Conservation (phyloP, 2,797 vertebrate genomes). For the Petrocephalus schoutedeni region DNA sequence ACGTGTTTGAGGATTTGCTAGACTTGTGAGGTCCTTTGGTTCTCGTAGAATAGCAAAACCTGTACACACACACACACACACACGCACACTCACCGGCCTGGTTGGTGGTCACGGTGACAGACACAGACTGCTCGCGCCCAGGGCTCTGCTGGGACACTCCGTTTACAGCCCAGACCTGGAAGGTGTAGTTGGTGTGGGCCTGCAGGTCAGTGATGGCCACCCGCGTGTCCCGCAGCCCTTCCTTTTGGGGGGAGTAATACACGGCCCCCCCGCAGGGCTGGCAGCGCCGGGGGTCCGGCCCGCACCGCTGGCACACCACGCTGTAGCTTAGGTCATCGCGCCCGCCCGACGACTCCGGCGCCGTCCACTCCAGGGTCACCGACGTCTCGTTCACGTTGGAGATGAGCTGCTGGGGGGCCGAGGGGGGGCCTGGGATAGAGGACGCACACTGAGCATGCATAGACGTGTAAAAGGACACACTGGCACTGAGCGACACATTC, state of each 20-base stretch:
- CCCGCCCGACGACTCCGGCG: constrained; percentile 74
- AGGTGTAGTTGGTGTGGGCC: constrained; percentile 94
- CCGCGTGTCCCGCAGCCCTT: constrained; percentile 68
- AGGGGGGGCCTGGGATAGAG: constrained; percentile 74
- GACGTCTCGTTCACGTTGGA: constrained; percentile 97
- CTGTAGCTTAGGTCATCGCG: constrained; percentile 80
- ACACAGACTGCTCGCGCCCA: constrained; percentile 79
- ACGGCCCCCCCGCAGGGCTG: constrained; percentile 79
- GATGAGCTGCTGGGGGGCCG: constrained; percentile 88
- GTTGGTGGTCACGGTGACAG: constrained; percentile 94
- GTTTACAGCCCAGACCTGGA: constrained; percentile 86
- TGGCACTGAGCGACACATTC: not conserved
- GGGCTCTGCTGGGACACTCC: constrained; percentile 85
- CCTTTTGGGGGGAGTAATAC: constrained; percentile 82
- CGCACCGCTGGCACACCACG: constrained; percentile 81
- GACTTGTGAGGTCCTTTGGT: too few relatives aligned
- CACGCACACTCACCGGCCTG: constrained; percentile 78
- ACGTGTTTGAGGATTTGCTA: too few relatives aligned
- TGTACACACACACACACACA: constrained; percentile 7
- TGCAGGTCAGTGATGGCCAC: constrained; percentile 93
- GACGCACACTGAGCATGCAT: not conserved
- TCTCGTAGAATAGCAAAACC: too few relatives aligned
- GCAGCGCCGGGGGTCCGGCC: constrained; percentile 69
- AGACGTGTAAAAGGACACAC: not conserved
- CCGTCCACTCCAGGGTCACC: constrained; percentile 91